Evolutionary conservation across 2,113 vertebrate genomes (phyloP).

Genomic region (Chloropsis hardwickii): DNA sequence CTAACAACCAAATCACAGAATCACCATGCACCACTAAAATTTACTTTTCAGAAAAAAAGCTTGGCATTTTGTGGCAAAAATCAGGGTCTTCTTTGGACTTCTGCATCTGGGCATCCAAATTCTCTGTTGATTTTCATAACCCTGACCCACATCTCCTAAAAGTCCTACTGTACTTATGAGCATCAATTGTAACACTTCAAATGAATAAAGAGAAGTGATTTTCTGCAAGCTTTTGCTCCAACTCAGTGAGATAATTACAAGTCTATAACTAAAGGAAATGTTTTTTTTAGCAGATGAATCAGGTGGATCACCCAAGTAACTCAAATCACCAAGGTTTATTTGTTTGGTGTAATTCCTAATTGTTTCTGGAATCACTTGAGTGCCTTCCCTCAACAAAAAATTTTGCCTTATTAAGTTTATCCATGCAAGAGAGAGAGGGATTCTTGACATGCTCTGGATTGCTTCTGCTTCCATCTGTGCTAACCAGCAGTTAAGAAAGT

Average conservation of each 20-base stretch:
- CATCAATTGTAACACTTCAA: neutral
- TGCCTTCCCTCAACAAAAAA: slow-evolving; percentile 4
- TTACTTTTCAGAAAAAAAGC: neutral
- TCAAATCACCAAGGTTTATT: slow-evolving; percentile 16
- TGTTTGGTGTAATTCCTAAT: slow-evolving; percentile 42
- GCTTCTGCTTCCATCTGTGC: slow-evolving; percentile 21
- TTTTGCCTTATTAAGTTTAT: slow-evolving; percentile 28
- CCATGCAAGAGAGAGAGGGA: neutral
- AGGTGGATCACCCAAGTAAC: neutral
- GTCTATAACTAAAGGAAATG: neutral
- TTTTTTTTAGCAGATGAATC: neutral
- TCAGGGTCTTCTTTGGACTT: neutral
- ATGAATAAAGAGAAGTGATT: neutral
- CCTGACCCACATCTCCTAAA: neutral
- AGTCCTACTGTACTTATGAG: neutral
- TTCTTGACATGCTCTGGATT: slow-evolving; percentile 2
- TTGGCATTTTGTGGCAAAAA: neutral
- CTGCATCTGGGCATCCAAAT: neutral
- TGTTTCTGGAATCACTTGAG: slow-evolving; percentile 33
- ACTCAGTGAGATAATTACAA: neutral
- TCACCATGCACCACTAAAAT: neutral
- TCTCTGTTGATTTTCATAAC: neutral
- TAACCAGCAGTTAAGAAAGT: neutral
- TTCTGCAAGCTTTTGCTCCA: neutral
- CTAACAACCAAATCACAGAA: neutral